A percentile compares a stretch with the other conserved stretches of the same genome.
These are phyloP conservation scores for Oncorhynchus kisutch DNA, from an alignment of 2,113 vertebrate species.

Conservation along the genomic window DNA sequence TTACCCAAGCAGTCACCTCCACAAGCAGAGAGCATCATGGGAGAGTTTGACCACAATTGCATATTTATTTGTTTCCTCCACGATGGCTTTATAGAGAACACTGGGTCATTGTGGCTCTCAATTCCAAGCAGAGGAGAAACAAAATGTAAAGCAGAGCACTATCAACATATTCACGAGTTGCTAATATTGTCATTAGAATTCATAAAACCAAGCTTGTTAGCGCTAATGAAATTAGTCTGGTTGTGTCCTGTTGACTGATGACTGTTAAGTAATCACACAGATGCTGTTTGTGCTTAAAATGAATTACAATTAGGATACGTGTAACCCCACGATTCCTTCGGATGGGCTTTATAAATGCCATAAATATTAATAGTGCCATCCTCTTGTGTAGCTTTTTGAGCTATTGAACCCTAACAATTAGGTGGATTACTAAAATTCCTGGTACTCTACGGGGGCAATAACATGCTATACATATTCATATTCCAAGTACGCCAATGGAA, in stretches of 20 bases:
- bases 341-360: constrained; percentile 14
- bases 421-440: constrained; percentile 17
- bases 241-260: constrained; percentile 57
- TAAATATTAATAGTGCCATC: constrained; percentile 40
- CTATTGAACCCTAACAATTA: constrained; percentile 41
- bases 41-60: neutral
- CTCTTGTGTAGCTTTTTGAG: neutral
- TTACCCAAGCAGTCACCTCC: constrained; percentile 8
- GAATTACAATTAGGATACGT: constrained; percentile 43
- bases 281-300: constrained; percentile 40
- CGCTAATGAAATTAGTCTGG: constrained; percentile 54
- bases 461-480: constrained; percentile 1
- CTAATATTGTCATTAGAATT: constrained; percentile 37
- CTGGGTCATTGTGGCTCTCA: neutral
- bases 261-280: constrained; percentile 56
- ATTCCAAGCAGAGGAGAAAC: neutral
- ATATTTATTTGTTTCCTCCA: constrained; percentile 1
- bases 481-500: neutral
- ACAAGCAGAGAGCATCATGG: neutral
- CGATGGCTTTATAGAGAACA: neutral
- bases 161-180: no score
- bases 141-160: neutral
- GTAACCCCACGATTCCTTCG: constrained; percentile 14
- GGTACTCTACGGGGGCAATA: constrained; percentile 5
- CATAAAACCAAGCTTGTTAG: constrained; percentile 49